Conservation (phyloP, 2,797 vertebrate genomes). For the Gymnodraco acuticeps region DNA sequence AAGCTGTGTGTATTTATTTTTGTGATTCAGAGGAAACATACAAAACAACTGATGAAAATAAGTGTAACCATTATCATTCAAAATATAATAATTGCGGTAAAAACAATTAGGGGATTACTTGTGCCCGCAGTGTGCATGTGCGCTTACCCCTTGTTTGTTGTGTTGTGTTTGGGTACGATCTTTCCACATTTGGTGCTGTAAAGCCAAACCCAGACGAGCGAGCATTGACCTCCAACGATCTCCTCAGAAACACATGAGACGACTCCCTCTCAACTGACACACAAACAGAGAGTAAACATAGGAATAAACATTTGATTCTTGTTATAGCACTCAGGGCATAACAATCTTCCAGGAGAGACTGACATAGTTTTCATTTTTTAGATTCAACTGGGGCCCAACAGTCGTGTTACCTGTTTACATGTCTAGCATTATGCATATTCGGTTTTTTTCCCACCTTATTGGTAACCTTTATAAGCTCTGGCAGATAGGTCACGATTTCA, state of each 20-base stretch:
- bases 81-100: too few species aligned
- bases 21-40: not conserved
- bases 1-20: not conserved
- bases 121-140: not conserved
- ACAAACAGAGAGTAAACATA: constrained; percentile 8
- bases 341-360: not conserved
- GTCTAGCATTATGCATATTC: not conserved
- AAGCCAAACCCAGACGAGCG: constrained; percentile 44
- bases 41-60: not conserved
- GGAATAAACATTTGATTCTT: not conserved
- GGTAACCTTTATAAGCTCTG: too few species aligned
- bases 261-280: constrained; percentile 80
- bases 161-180: constrained; percentile 30
- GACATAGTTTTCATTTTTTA: not conserved
- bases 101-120: not conserved
- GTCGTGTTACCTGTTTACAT: not conserved
- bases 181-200: constrained; percentile 33
- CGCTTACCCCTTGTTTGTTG: constrained; percentile 63
- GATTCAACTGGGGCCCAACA: not conserved
- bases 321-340: not conserved
- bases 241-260: constrained; percentile 75
- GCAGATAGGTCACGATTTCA: too few species aligned
- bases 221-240: constrained; percentile 71
- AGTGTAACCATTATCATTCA: too few species aligned
- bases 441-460: too few species aligned